Evolutionary conservation across 2,888 invertebrate species (phyloP), one percentile per base, ranked within the genome.

Genomic region (Sarcophaga variegata): DNA sequence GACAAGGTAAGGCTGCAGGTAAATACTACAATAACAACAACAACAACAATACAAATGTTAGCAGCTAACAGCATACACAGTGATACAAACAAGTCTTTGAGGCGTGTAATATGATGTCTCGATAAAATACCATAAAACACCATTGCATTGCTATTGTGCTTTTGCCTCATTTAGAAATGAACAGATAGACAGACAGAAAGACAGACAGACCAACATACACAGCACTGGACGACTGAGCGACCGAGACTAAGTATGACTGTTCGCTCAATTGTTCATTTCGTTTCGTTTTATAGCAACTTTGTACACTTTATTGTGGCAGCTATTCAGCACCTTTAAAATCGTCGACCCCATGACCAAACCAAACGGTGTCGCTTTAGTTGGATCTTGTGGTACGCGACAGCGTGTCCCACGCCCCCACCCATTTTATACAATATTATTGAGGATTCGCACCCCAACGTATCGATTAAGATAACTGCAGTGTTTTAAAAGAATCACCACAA

Each of bases 51-150:
- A 85, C 76, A 81, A 74, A 83, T 83, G 69, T 75, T 83, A 69
- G 70, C 60, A 60, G 27, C 71, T 88, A 79, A 84, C 79, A 86
- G 79, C 64, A 80, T 72, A 80, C 76, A 80, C 81, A 80, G 91
- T 91, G 91, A 91, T 90, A 92, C 90, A 90, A 91, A 93, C 93
- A 93, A 60, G 76, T 76, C 93, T 93, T 92, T 92, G 91, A 91
- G 92, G 93, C 93, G 92, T 93, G 93, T 93, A 92, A 93, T 92
- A 90, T 93, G 93, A 93, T 93, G 93, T 92, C 86, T 92, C 93
- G 93, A 93, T 93, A 93, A 93, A 93, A 93, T 93, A 92, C 93
- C 83, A 74, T 67, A 80, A 62, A 45, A 74, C 72, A 74, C 92
- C 90, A 91, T 92, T 91, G 90, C 90, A 90, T 83, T 76, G 54